Percentiles rank a stretch among this genome's conserved stretches.
Conservation (phyloP, 1,140 invertebrate species). For the Heliconius congener region DNA sequence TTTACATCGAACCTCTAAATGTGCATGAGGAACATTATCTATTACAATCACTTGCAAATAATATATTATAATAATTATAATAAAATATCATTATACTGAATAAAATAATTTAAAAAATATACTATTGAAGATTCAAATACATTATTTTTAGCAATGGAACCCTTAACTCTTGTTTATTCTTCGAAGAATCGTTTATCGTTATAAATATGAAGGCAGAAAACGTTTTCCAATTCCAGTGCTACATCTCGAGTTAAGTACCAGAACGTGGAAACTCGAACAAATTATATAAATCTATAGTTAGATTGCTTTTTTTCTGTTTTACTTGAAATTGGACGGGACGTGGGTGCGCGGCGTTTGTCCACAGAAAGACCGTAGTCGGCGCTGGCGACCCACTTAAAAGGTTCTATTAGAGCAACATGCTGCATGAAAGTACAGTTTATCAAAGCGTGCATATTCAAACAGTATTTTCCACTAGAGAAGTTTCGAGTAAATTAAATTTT, state of each 20-base stretch:
- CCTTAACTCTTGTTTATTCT: neutral
- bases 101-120: too few relatives aligned
- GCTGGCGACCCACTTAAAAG: constrained; percentile 13
- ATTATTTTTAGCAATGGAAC: neutral
- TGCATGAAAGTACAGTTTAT: constrained; percentile 14
- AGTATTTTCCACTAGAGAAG: neutral
- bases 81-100: too few relatives aligned
- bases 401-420: constrained; percentile 12
- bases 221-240: constrained; percentile 4
- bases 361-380: constrained; percentile 6
- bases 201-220: constrained; percentile 16
- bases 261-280: constrained; percentile 12
- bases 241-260: constrained; percentile 1
- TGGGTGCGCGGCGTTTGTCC: constrained; percentile 2
- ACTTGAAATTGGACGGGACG: constrained; percentile 14
- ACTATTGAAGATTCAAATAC: neutral
- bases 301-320: constrained; percentile 8
- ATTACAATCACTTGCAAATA: too few relatives aligned
- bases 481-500: constrained; percentile 14
- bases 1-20: too few relatives aligned
- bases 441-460: constrained; percentile 13
- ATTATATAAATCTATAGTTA: constrained; percentile 23
- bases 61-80: too few relatives aligned
- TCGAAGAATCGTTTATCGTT: constrained; percentile 6
- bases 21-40: too few relatives aligned